Percentiles rank a stretch among this genome's conserved stretches.
Conservation (phyloP, 2,113 vertebrate species). For the Phodopus roborovskii region DNA sequence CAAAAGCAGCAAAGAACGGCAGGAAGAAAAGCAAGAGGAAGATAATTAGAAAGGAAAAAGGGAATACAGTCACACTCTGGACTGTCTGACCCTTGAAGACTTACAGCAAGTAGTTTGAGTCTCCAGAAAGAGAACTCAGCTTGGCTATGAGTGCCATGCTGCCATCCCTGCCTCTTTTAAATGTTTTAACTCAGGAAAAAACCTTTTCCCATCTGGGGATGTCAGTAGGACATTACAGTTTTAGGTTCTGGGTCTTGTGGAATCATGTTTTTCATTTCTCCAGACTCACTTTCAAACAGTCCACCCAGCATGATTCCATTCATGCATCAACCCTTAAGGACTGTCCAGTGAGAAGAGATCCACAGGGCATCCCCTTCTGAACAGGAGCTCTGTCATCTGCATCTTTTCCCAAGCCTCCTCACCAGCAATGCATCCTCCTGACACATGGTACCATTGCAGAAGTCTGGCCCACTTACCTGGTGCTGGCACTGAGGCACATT, state of each 20-base stretch:
- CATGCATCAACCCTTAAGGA: background rate
- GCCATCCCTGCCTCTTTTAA: background rate
- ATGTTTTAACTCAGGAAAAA: slow-evolving; percentile 9
- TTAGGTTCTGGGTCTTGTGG: background rate
- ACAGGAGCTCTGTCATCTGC: background rate
- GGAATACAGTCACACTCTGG: background rate
- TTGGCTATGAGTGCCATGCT: background rate
- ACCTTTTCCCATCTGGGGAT: background rate
- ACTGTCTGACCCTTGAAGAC: background rate
- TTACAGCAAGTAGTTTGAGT: background rate
- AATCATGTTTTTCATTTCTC: background rate
- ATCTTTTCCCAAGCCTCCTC: background rate
- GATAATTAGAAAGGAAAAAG: background rate
- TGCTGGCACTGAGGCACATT: background rate
- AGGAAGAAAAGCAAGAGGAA: background rate
- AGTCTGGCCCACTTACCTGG: background rate
- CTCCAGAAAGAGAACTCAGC: background rate
- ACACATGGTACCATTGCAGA: background rate
- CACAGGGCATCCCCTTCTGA: background rate
- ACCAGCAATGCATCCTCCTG: background rate
- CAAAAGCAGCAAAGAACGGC: background rate
- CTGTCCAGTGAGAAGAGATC: background rate
- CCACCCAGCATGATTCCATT: background rate
- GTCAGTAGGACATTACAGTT: background rate
- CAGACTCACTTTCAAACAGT: background rate